Percentiles rank a stretch among this genome's conserved stretches.
These are phyloP conservation scores for Benthosema pterotum DNA, from an alignment of 2,797 vertebrate genomes.

Conservation along the genomic window DNA sequence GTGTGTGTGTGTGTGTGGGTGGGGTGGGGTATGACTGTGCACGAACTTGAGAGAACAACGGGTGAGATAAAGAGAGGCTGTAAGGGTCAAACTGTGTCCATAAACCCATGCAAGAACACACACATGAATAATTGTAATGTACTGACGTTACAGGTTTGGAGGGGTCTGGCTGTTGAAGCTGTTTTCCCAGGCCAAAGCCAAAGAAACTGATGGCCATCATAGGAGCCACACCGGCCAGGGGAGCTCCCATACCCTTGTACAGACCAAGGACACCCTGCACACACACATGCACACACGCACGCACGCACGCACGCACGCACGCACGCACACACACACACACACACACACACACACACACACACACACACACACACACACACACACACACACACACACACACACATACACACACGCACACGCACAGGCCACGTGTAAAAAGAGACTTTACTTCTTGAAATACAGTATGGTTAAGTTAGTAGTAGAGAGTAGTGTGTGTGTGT, in stretches of 20 bases:
- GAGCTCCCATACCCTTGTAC: constrained; percentile 84
- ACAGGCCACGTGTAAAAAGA: too few species aligned
- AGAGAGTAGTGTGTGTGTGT: not conserved
- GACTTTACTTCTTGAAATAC: not conserved
- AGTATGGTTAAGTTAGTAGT: too few species aligned
- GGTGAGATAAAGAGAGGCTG: too few species aligned
- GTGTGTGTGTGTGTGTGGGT: not conserved
- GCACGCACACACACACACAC: not conserved
- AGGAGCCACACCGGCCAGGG: constrained; percentile 76
- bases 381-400: not conserved
- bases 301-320: constrained; percentile 14
- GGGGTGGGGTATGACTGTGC: not conserved
- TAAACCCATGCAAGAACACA: not conserved
- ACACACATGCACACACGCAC: constrained; percentile 40
- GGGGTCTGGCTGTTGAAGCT: constrained; percentile 76
- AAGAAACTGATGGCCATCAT: constrained; percentile 86
- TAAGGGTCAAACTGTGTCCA: not conserved
- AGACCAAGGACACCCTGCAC: constrained; percentile 77
- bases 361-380: constrained; percentile 6
- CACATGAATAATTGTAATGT: not conserved
- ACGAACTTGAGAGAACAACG: not conserved
- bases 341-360: constrained; percentile 9
- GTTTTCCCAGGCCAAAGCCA: constrained; percentile 81
- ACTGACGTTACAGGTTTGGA: constrained; percentile 72
- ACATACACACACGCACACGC: constrained; percentile 2